These are phyloP conservation scores for Megalopta genalis DNA, from an alignment of 1,140 invertebrate genomes.

Conservation along the genomic window DNA sequence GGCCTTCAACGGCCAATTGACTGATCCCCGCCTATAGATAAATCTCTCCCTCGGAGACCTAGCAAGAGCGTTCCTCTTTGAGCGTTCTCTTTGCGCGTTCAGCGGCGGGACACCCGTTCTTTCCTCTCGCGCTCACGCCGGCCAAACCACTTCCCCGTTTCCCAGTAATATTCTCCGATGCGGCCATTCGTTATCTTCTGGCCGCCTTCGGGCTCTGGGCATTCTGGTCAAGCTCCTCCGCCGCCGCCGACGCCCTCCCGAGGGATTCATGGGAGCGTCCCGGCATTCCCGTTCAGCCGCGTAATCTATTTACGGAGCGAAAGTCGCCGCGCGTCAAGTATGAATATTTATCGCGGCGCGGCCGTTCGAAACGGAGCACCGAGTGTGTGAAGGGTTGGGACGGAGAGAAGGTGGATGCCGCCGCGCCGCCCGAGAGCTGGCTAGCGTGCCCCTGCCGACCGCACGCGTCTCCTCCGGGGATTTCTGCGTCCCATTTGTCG, in stretches of 20 bases:
- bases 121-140: no score
- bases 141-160: background rate
- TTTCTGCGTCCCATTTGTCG: conserved; percentile 10
- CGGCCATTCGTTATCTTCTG: background rate
- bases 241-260: no score
- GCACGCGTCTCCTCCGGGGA: conserved; percentile 7
- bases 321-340: conserved; percentile 15
- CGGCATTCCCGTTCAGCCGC: background rate
- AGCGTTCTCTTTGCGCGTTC: no score
- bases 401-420: background rate
- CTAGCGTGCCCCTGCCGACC: background rate
- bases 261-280: background rate
- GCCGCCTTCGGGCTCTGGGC: background rate
- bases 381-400: background rate
- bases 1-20: background rate
- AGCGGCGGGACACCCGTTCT: background rate
- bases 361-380: conserved; percentile 2
- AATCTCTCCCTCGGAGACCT: background rate
- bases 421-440: no score
- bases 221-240: background rate
- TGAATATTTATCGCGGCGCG: conserved; percentile 14
- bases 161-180: conserved; percentile 6
- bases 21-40: background rate
- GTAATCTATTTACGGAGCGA: conserved; percentile 18
- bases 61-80: conserved; percentile 5